phyloP scores from a whole-genome alignment of 2,113 vertebrate genomes.

The Ophthalmolycus amberensis region DNA sequence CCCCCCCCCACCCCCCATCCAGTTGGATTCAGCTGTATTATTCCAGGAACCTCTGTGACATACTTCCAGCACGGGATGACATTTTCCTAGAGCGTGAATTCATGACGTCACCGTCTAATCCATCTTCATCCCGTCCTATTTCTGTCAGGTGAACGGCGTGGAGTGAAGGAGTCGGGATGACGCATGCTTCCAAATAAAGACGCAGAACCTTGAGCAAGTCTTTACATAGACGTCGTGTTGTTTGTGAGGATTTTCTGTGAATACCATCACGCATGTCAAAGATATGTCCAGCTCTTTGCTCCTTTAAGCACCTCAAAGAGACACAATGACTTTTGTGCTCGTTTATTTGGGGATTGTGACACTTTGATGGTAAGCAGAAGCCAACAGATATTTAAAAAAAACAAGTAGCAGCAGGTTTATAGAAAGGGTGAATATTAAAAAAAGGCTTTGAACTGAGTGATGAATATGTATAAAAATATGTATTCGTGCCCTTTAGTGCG shows the following conservation, averaged over 20 bases:
- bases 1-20: too few species aligned
- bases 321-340: background rate
- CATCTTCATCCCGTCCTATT: conserved; percentile 55
- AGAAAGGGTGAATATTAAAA: conserved; percentile 14
- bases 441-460: conserved; percentile 5
- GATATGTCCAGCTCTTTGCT: conserved; percentile 6
- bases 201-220: background rate
- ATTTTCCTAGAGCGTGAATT: conserved; percentile 41
- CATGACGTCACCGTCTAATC: conserved; percentile 58
- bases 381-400: conserved; percentile 10
- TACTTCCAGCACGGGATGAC: background rate
- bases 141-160: conserved; percentile 31
- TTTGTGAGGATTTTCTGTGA: conserved; percentile 23
- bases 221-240: conserved; percentile 6
- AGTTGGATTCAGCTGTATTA: background rate
- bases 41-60: conserved; percentile 16
- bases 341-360: conserved; percentile 1
- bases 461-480: conserved; percentile 28
- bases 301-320: background rate
- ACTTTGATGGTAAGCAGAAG: conserved; percentile 10
- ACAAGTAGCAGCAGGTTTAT: background rate
- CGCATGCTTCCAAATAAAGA: conserved; percentile 53
- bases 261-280: conserved; percentile 8
- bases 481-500: conserved; percentile 2
- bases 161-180: conserved; percentile 27